These are phyloP conservation scores for Hemibagrus guttatus DNA, from an alignment of 2,797 vertebrate genomes.

Conservation along the genomic window DNA sequence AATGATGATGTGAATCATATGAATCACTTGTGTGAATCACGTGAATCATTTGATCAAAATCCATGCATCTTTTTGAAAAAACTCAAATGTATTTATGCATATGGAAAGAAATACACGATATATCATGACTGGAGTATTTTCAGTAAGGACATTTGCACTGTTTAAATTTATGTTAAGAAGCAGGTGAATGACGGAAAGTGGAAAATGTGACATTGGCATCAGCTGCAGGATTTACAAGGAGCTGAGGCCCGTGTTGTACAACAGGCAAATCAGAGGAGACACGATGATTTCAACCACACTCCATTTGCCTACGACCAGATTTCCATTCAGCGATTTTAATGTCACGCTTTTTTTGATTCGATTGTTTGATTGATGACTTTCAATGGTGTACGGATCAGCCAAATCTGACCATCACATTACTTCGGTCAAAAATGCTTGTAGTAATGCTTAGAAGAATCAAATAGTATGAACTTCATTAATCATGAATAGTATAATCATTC, in stretches of 20 bases:
- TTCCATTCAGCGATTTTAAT: slow-evolving; percentile 56
- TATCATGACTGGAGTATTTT: not conserved
- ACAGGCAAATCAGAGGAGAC: slow-evolving; percentile 54
- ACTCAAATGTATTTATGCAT: not conserved
- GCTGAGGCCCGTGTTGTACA: slow-evolving; percentile 43
- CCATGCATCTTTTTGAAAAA: not conserved
- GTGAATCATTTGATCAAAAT: not conserved
- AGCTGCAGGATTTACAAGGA: not conserved
- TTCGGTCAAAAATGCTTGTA: not conserved
- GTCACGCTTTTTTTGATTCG: slow-evolving; percentile 40
- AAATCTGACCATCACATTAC: not conserved
- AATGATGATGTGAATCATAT: not conserved
- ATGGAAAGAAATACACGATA: not conserved
- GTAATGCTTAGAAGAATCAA: not conserved
- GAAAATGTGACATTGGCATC: slow-evolving; percentile 11
- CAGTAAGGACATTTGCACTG: not conserved
- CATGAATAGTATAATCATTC: no score
- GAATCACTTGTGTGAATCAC: not conserved
- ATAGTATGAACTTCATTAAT: no score
- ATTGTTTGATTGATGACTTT: slow-evolving; percentile 41
- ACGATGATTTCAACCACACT: slow-evolving; percentile 52
- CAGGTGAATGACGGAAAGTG: slow-evolving; percentile 20
- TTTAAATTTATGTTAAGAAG: slow-evolving; percentile 11
- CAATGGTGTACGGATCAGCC: slow-evolving; percentile 1
- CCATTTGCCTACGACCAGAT: slow-evolving; percentile 70